Percentiles rank a stretch among this genome's conserved stretches.
Evolutionary conservation across 2,797 vertebrate genomes (phyloP).

Genomic region (Microctenopoma steveboyesi): DNA sequence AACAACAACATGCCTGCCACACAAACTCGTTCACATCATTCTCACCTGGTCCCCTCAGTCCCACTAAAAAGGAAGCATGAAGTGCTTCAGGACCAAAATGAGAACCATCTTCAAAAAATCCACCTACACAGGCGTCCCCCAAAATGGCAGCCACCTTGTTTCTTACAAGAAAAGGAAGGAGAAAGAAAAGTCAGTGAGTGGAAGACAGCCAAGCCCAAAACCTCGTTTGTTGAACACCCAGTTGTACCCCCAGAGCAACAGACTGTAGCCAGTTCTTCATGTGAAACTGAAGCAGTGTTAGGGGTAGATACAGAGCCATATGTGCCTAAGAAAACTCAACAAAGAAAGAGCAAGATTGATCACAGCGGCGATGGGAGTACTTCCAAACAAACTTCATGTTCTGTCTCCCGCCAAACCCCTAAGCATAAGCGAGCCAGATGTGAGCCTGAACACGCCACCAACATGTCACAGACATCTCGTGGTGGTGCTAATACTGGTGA

Average conservation of each 20-base stretch:
- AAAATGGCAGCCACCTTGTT: conserved; percentile 62
- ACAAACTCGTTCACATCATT: background rate
- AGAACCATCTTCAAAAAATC: conserved; percentile 30
- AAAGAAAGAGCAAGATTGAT: conserved; percentile 1
- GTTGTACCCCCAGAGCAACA: background rate
- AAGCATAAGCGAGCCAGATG: conserved; percentile 23
- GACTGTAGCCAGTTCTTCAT: conserved; percentile 4
- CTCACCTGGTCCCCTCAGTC: conserved; percentile 13
- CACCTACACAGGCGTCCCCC: background rate
- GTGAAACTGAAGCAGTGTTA: background rate
- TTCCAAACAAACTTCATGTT: conserved; percentile 2
- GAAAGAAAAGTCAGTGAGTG: conserved; percentile 4
- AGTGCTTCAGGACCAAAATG: conserved; percentile 13
- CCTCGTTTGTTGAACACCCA: conserved; percentile 4
- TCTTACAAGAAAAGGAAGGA: conserved; percentile 29
- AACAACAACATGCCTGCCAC: background rate
- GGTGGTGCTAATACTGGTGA: background rate
- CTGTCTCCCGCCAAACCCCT: conserved; percentile 17
- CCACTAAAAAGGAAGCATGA: conserved; percentile 79
- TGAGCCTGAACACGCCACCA: background rate
- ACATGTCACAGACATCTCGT: conserved; percentile 10
- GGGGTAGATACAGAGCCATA: background rate
- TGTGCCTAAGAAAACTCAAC: conserved; percentile 12
- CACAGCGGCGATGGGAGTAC: background rate
- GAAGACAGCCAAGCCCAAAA: conserved; percentile 9